A percentile compares a stretch with the other conserved stretches of the same genome.
These are phyloP conservation scores for Hapalemur alaotrensis DNA, from an alignment of 2,797 vertebrate genomes.

Conservation along the genomic window DNA sequence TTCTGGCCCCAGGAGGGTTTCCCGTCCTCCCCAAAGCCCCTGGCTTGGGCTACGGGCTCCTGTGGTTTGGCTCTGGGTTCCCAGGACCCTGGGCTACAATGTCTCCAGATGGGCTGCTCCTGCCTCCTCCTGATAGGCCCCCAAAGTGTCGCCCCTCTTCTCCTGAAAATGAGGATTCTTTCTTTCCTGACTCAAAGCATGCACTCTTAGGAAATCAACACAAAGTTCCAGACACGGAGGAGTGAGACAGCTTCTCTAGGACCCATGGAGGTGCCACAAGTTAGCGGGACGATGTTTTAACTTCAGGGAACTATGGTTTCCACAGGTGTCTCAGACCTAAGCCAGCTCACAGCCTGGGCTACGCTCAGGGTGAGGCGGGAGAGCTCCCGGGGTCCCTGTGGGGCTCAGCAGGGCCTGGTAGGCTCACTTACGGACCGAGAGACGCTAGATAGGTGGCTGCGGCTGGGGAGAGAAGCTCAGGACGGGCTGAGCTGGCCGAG, in stretches of 20 bases:
- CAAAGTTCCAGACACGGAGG: not conserved
- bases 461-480: not conserved
- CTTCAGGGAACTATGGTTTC: not conserved
- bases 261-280: accelerated
- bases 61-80: not conserved
- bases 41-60: not conserved
- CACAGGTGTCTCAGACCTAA: accelerated
- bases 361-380: accelerated
- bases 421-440: not conserved
- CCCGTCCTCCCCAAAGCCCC: not conserved
- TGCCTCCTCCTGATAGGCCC: too few species aligned
- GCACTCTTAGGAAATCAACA: accelerated
- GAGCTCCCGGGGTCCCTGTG: not conserved
- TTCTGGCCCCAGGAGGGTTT: not conserved
- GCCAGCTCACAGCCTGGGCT: not conserved
- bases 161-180: not conserved
- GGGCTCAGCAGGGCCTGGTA: not conserved
- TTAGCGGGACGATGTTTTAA: not conserved
- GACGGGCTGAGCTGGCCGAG: not conserved
- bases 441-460: not conserved
- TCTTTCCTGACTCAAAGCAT: not conserved
- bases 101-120: not conserved
- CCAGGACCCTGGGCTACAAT: accelerated
- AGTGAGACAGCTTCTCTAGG: not conserved
- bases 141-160: not conserved